A percentile compares a stretch with the other conserved stretches of the same genome.
These are phyloP conservation scores for Otolemur crassicaudatus DNA, from an alignment of 2,797 vertebrate species.

Conservation along the genomic window DNA sequence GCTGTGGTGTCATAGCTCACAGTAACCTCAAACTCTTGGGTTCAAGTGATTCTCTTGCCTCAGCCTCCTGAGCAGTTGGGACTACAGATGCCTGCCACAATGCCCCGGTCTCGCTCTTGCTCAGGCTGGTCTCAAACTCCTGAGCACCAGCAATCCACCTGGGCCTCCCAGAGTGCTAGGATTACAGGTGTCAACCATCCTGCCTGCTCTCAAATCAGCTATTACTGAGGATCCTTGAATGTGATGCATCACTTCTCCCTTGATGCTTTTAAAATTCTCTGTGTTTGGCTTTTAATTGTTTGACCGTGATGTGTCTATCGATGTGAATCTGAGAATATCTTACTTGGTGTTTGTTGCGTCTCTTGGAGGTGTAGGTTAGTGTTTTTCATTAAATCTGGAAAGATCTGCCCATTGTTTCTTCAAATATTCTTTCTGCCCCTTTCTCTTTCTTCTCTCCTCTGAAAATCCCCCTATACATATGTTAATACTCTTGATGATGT, in stretches of 20 bases:
- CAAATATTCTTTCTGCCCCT: neutral
- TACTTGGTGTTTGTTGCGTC: neutral
- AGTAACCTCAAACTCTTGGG: no score
- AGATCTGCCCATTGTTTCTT: slow-evolving; percentile 1
- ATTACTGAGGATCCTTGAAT: neutral
- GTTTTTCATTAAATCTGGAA: neutral
- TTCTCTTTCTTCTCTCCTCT: neutral
- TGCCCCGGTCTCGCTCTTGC: no score
- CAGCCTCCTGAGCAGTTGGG: no score
- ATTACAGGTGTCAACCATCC: no score
- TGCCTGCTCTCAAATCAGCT: neutral
- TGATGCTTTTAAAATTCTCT: neutral
- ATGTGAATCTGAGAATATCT: neutral
- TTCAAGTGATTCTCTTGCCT: no score
- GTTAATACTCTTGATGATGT: neutral
- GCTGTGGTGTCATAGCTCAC: no score
- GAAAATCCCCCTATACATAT: neutral
- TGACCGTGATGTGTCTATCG: neutral
- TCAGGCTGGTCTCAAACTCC: no score
- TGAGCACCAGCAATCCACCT: no score
- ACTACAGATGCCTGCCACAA: no score
- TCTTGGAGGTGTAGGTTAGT: neutral
- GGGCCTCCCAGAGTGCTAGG: no score
- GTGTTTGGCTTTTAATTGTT: neutral
- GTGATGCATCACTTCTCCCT: neutral